Percentiles rank a stretch among this genome's conserved stretches.
Evolutionary conservation across 2,888 invertebrate genomes (phyloP).

Genomic region (Mesodorylaimus sp.): DNA sequence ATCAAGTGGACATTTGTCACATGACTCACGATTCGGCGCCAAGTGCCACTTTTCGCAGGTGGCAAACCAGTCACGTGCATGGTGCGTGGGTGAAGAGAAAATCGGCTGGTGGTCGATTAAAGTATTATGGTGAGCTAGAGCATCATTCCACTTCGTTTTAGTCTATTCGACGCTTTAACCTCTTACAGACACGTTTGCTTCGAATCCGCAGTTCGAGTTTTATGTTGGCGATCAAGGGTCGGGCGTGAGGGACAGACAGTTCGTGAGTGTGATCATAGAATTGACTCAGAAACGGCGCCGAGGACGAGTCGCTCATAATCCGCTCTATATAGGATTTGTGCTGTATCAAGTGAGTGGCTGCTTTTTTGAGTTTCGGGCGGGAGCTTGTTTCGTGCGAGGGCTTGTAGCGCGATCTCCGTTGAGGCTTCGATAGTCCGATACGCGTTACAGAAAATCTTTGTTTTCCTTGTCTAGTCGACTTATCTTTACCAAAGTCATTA

Average conservation of each 20-base stretch:
- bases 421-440: too few species aligned
- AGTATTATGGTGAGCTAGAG: slow-evolving; percentile 30
- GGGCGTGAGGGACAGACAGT: too few species aligned
- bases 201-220: slow-evolving; percentile 37
- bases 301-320: too few species aligned
- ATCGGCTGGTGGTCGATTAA: slow-evolving; percentile 37
- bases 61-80: slow-evolving; percentile 19
- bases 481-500: too few species aligned
- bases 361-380: too few species aligned
- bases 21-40: slow-evolving; percentile 34
- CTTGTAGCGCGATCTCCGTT: too few species aligned
- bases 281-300: not conserved
- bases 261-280: not conserved
- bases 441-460: too few species aligned
- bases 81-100: slow-evolving; percentile 34
- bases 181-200: slow-evolving; percentile 27
- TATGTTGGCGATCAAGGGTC: slow-evolving; percentile 30
- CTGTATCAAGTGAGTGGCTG: too few species aligned
- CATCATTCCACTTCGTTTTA: not conserved
- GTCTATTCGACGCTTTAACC: not conserved
- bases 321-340: too few species aligned
- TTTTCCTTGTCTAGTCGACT: too few species aligned
- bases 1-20: slow-evolving; percentile 35
- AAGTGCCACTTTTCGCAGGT: slow-evolving; percentile 30
- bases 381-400: too few species aligned